A percentile compares a stretch with the other conserved stretches of the same genome.
Conservation (phyloP, 2,113 vertebrate species). For the Tragelaphus imberbis region DNA sequence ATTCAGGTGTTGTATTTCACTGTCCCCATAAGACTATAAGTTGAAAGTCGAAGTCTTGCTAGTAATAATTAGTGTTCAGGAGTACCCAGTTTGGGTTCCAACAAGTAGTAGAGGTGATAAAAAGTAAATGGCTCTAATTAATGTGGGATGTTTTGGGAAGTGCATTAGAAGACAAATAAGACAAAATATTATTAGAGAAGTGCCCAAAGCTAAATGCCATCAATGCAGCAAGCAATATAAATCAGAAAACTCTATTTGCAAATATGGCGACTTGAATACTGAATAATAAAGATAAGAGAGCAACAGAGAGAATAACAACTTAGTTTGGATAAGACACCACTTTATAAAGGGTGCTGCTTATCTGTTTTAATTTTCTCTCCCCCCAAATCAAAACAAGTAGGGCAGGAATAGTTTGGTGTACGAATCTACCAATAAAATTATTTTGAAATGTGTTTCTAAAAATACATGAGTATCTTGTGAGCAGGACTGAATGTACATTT, state of each 20-base stretch:
- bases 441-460: background rate
- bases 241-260: slow-evolving; percentile 5
- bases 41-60: too few species aligned
- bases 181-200: background rate
- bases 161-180: slow-evolving; percentile 36
- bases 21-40: background rate
- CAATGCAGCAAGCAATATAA: background rate
- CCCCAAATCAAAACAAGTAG: background rate
- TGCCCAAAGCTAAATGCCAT: slow-evolving; percentile 18
- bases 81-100: background rate
- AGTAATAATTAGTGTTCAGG: background rate
- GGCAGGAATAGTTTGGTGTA: background rate
- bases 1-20: background rate
- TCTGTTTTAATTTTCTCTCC: background rate
- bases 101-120: slow-evolving; percentile 23
- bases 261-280: background rate
- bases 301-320: fast-evolving
- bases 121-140: slow-evolving; percentile 47
- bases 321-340: background rate
- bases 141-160: slow-evolving; percentile 1
- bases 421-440: background rate
- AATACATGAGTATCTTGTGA: background rate
- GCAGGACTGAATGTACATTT: background rate
- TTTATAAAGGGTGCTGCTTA: fast-evolving
- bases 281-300: background rate